These are phyloP conservation scores for Lutjanus campechanus DNA, from an alignment of 2,797 vertebrate species.

Conservation along the genomic window DNA sequence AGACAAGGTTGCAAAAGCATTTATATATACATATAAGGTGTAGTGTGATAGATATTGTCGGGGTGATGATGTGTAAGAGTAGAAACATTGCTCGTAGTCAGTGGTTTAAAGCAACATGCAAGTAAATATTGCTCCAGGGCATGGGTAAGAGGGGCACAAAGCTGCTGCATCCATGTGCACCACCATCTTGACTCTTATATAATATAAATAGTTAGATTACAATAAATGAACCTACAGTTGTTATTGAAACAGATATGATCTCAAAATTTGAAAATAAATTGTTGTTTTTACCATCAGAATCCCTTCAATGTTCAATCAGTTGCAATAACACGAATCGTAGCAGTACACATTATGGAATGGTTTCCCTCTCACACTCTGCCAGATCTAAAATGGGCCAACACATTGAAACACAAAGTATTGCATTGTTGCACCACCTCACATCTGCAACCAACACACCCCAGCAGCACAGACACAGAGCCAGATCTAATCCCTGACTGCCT, in stretches of 20 bases:
- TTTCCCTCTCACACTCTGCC: conserved; percentile 37
- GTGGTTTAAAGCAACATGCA: too few species aligned
- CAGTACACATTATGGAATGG: conserved; percentile 29
- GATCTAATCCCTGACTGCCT: conserved; percentile 56
- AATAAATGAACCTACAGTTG: not conserved
- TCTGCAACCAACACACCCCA: conserved; percentile 46
- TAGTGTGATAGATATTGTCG: too few species aligned
- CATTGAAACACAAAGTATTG: conserved; percentile 48
- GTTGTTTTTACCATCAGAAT: not conserved
- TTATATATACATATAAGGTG: too few species aligned
- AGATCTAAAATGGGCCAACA: conserved; percentile 47
- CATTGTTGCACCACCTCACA: conserved; percentile 58
- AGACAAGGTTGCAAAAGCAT: too few species aligned
- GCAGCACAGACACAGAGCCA: conserved; percentile 34
- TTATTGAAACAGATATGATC: not conserved
- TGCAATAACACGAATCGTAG: not conserved
- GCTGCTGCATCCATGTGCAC: too few species aligned
- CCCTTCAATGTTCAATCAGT: not conserved
- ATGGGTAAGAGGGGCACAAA: too few species aligned
- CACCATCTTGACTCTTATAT: not conserved
- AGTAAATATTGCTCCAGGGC: too few species aligned
- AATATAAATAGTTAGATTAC: not conserved
- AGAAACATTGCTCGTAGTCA: too few species aligned
- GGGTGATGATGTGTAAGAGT: too few species aligned
- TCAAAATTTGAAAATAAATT: not conserved